Percentiles rank a stretch among this genome's conserved stretches.
Evolutionary conservation across 1,140 invertebrate species (phyloP).

Genomic region (Tetramorium parvispinum): DNA sequence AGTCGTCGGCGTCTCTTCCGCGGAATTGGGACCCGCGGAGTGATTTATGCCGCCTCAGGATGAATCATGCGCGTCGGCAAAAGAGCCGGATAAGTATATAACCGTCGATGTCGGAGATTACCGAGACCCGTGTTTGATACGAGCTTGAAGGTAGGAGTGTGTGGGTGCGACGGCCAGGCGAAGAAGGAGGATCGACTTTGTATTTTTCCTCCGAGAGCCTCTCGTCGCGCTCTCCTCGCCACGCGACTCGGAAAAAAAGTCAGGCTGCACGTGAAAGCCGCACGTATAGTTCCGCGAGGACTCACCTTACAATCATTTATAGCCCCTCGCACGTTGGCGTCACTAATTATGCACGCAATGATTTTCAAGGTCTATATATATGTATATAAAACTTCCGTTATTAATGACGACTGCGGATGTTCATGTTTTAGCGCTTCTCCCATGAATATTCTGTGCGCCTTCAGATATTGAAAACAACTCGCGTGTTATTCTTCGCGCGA

Average conservation of each 20-base stretch:
- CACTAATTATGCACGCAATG: conserved; percentile 43
- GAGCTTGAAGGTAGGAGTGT: conserved; percentile 74
- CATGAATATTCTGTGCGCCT: not conserved
- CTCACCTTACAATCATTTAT: conserved; percentile 39
- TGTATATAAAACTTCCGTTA: not conserved
- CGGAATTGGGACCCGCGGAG: conserved; percentile 77
- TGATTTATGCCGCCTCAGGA: conserved; percentile 81
- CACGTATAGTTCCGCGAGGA: conserved; percentile 56
- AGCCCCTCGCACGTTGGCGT: conserved; percentile 29
- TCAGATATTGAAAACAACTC: not conserved
- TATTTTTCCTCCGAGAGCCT: conserved; percentile 68
- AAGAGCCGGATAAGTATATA: conserved; percentile 79
- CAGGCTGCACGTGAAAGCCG: conserved; percentile 77
- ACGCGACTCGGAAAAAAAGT: conserved; percentile 76
- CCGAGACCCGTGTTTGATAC: conserved; percentile 81
- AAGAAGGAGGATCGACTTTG: conserved; percentile 69
- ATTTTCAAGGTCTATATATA: conserved; percentile 11
- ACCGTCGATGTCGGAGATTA: conserved; percentile 83
- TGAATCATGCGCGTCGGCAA: conserved; percentile 82
- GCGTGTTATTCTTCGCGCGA: not conserved
- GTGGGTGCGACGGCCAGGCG: conserved; percentile 78
- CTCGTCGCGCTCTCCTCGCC: conserved; percentile 68
- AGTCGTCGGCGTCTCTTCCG: conserved; percentile 75
- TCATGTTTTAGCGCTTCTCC: not conserved
- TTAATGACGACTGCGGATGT: not conserved